These are phyloP conservation scores for Philonicus albiceps DNA, from an alignment of 2,888 invertebrate species.

Conservation along the genomic window DNA sequence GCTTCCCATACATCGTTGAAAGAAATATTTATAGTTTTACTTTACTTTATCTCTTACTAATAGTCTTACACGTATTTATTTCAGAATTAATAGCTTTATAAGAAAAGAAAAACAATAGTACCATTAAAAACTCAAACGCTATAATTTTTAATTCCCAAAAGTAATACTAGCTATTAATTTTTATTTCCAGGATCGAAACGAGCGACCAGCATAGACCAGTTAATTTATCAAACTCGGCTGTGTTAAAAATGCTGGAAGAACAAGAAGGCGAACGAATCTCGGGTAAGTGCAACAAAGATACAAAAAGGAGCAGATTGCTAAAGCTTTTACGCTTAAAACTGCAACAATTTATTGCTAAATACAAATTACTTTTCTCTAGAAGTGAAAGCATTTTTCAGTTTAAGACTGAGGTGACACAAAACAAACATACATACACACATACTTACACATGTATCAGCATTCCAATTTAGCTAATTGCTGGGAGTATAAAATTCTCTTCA, in stretches of 20 bases:
- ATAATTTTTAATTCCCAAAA: background rate
- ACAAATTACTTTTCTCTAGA: background rate
- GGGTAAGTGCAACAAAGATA: slow-evolving; percentile 69
- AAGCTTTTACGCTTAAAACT: background rate
- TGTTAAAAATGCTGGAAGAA: slow-evolving; percentile 84
- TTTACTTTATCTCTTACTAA: no score
- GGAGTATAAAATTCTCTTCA: background rate
- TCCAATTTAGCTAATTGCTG: background rate
- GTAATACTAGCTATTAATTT: background rate
- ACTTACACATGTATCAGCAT: background rate
- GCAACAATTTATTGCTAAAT: background rate
- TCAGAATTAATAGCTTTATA: no score
- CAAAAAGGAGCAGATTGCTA: background rate
- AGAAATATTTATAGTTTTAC: no score
- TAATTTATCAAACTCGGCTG: slow-evolving; percentile 85
- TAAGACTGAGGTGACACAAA: background rate
- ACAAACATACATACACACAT: background rate
- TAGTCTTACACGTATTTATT: no score
- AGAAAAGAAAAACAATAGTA: no score
- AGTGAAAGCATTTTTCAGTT: background rate
- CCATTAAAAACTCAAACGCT: no score
- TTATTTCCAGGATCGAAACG: slow-evolving; percentile 77
- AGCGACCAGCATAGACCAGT: slow-evolving; percentile 76
- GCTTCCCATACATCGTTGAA: no score
- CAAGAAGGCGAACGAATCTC: slow-evolving; percentile 72